Base-by-base conservation (phyloP, 1,140 invertebrate genomes). In the Alviniconcha marisindica region DNA sequence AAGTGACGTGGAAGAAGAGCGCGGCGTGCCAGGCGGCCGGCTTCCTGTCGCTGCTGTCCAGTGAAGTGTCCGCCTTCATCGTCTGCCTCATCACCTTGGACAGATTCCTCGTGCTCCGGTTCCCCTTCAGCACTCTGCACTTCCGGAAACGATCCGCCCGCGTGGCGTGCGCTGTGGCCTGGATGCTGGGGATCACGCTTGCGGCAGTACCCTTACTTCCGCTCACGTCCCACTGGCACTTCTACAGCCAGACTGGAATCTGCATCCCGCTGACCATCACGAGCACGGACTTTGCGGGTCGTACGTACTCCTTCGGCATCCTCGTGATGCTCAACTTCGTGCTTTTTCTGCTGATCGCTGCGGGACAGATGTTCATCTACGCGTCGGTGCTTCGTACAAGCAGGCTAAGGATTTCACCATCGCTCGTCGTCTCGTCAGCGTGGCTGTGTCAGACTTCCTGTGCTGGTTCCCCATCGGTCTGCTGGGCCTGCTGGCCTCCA, bases 1-100 rank as follows among this genome's bases (percentile, higher is more conserved):
- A 87, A 21, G 28, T 66, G 2, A 15, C 38, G 0, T 91, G 90
- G 90, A 80, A 85, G 66, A 80, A 81, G 3, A 81, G 83, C 36
- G 31, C 48, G 4, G 54, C 80, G 15, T 92, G 91, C 77, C 81
- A 84, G 36, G 15, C 87, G 18, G 89, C 90, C 15, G 91, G 91
- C 12, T 84, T 89, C 24, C 76, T 91, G 10, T 82, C 91, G 0
- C 86, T 85, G 12, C 38, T 90, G 2, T 89, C 89, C 15, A 88
- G 81, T 36, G 89, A 91, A 74, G 84, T 87, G 18, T 81, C 89
- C 12, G 79, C 87, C 0, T 85, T 86, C 24, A 54, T 87, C 7
- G 63, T 90, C 24, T 82, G 83, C 40, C 63, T 89, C 3, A 89
- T 90, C 66, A 85, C 90, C 10, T 21, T 88, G 10, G 90, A 91